These are phyloP conservation scores for Pseudonaja textilis DNA, from an alignment of 2,113 vertebrate genomes.

Conservation along the genomic window DNA sequence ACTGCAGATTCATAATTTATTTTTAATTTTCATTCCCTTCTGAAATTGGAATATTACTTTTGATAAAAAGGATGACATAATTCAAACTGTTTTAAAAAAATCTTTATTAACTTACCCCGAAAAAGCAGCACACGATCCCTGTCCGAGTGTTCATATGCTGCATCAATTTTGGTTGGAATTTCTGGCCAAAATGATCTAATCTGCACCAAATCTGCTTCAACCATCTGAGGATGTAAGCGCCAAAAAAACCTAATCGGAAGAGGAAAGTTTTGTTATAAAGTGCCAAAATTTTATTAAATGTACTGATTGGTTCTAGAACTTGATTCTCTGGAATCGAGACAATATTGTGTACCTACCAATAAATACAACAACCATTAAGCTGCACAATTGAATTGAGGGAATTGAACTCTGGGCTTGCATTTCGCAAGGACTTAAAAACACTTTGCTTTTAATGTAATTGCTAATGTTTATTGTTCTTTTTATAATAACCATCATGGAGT, in stretches of 20 bases:
- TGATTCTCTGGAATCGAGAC: neutral
- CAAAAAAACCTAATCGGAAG: slow-evolving; percentile 85
- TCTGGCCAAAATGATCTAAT: slow-evolving; percentile 91
- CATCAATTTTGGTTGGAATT: slow-evolving; percentile 88
- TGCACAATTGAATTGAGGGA: neutral
- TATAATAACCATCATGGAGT: neutral
- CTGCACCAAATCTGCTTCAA: slow-evolving; percentile 78
- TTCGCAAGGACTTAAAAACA: neutral
- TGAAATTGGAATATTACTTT: neutral
- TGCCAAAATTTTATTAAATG: neutral
- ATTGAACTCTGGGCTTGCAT: neutral
- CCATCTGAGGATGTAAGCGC: slow-evolving; percentile 89
- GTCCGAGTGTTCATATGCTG: slow-evolving; percentile 86
- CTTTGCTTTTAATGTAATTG: neutral
- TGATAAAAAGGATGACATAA: neutral
- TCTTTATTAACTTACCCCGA: slow-evolving; percentile 73
- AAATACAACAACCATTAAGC: neutral
- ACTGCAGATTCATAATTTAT: neutral
- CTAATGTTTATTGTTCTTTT: neutral
- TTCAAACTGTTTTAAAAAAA: neutral
- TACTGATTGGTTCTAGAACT: neutral
- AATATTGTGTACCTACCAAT: neutral
- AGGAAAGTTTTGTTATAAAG: neutral
- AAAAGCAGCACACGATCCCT: slow-evolving; percentile 87
- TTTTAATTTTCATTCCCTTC: neutral